These are phyloP conservation scores for Oncorhynchus mykiss DNA, from an alignment of 2,113 vertebrate genomes.

Conservation along the genomic window DNA sequence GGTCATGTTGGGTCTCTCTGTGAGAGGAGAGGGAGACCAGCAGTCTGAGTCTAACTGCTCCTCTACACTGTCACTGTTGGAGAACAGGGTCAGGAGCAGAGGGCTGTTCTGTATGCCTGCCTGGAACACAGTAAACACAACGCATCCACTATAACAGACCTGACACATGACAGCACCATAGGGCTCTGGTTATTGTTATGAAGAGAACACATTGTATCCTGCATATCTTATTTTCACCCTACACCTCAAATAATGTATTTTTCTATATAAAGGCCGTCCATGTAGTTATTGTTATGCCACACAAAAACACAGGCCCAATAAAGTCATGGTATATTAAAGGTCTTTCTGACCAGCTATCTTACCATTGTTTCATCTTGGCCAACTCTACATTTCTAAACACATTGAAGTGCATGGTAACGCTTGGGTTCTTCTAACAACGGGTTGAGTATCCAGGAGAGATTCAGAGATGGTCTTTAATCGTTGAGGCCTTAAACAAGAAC, in stretches of 20 bases:
- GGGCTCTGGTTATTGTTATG: no score
- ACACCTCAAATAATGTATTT: no score
- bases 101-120: neutral
- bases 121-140: neutral
- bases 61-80: neutral
- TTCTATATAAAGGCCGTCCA: no score
- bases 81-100: neutral
- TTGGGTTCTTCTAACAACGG: neutral
- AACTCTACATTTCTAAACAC: neutral
- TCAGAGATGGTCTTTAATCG: conserved; percentile 4
- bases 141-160: no score
- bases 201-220: no score
- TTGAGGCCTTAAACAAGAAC: neutral
- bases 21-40: conserved; percentile 2
- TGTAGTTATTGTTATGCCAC: no score
- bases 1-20: neutral
- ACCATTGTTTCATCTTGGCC: neutral
- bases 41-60: conserved; percentile 7
- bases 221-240: no score
- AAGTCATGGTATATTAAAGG: no score
- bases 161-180: no score
- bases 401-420: neutral
- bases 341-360: neutral
- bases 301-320: neutral
- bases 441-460: neutral